Base-by-base conservation (phyloP, 2,888 invertebrate species). In the Nemapogon koenigi region DNA sequence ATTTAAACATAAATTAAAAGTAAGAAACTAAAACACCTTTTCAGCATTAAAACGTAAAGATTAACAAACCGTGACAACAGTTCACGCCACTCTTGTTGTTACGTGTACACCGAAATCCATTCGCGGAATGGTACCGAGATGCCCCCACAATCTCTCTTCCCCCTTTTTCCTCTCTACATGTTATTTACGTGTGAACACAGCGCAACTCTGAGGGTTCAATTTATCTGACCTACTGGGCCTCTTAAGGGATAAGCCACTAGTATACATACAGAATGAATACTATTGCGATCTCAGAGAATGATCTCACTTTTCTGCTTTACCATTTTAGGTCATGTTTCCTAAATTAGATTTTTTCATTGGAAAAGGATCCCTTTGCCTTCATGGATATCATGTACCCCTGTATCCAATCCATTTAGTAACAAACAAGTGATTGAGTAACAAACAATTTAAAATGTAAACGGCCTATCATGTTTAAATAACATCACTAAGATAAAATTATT, bases 101-200 rank as follows among this genome's bases (percentile, higher is more conserved):
- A 70, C 72, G 69, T 70, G 67, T 66, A 62, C 61, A 57, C 51
- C 56, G 54, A 69, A 71, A 72, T 66, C 59, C 63, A 65, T 70
- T 70, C 39, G 39, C 32, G 22, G 41, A 40, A 32, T 37, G 39
- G 40, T 15, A 37, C 35, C 32, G 38, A 40, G 33, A 40, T 41
- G 38, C 35, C 39, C 25, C 38, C 33, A 22, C 17, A n/a, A n/a
- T 37, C 16, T 17, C 31, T 11, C 29, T 16, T 27, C 29, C 28
- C 19, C 14, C 16, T 27, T 35, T 25, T 14, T 16, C 36, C 41
- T 32, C 40, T 70, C 72, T 70, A 69, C 71, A 71, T 69, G 76
- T 75, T 78, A 76, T 78, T 78, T 78, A 78, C 75, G 76, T 76
- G 76, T 73, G 76, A 76, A 75, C 75, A 73, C 72, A 68, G 62